Evolutionary conservation across 2,888 invertebrate species (phyloP).

Genomic region (Microdon myrmicae): DNA sequence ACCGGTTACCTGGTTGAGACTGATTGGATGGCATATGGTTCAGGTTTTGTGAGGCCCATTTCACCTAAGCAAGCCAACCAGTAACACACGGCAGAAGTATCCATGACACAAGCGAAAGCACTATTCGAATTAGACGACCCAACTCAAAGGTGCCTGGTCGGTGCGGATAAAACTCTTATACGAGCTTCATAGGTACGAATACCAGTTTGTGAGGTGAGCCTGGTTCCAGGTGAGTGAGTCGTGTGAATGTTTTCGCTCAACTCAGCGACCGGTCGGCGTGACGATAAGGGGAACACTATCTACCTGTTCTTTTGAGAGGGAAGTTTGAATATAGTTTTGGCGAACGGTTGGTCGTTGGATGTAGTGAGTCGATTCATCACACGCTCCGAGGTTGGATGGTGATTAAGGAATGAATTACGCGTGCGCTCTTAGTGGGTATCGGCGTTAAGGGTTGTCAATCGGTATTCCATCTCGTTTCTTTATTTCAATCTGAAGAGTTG

Average conservation of each 20-base stretch:
- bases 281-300: conserved; percentile 21
- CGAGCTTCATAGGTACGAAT: conserved; percentile 21
- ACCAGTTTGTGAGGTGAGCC: conserved; percentile 6
- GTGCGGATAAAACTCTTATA: conserved; percentile 45
- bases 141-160: conserved; percentile 6
- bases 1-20: conserved; percentile 67
- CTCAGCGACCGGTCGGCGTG: not conserved
- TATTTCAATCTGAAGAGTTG: too few relatives aligned
- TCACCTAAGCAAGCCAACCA: conserved; percentile 52
- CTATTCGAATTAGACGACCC: conserved; percentile 1
- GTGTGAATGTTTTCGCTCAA: conserved; percentile 13
- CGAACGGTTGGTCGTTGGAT: conserved; percentile 30
- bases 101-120: conserved; percentile 32
- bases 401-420: conserved; percentile 17
- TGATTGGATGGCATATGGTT: conserved; percentile 66
- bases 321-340: conserved; percentile 27
- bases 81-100: conserved; percentile 42
- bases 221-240: conserved; percentile 19
- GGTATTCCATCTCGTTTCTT: too few relatives aligned
- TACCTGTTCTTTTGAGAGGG: conserved; percentile 14
- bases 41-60: conserved; percentile 63
- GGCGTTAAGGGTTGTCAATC: not conserved
- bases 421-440: conserved; percentile 20
- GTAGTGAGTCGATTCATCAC: conserved; percentile 1
- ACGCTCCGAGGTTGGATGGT: not conserved